Evolutionary conservation across 2,113 vertebrate species (phyloP), one percentile per base, ranked within the genome.

Genomic region (Microtus ochrogaster): DNA sequence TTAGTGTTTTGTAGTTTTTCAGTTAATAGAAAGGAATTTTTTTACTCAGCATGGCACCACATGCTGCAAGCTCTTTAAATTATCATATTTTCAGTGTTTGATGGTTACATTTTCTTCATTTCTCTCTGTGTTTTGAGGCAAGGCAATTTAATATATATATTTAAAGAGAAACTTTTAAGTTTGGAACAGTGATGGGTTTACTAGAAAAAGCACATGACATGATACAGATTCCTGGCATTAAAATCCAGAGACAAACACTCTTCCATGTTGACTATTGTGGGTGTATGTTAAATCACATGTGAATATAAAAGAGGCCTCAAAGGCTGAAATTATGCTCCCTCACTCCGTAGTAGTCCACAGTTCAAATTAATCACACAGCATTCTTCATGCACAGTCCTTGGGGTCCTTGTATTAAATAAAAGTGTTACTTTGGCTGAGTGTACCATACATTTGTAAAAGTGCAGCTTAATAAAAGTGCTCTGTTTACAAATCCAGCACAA

Each of bases 401-500:
- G 52, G 63, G 44, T 81, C 81, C 66, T 77, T 90, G n/a, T 36
- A 66, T 76, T 95, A 94, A 95, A 91, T 87, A 81, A 77, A 91
- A 96, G 85, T 89, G 44, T 83, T 87, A 78, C 73, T 94, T 92
- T 97, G 49, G 36, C 83, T 72, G 81, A 84, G 44, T 24, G 44
- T 41, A 47, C 26, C 82, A 84, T 84, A 65, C 41, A 41, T 96
- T 96, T 66, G 30, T 91, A 92, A 63, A 94, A 95, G 79, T 70
- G 92, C 89, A 91, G 58, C 65, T 90, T 93, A 92, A 94, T 97
- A 90, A 96, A 96, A 96, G 83, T 55, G 82, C 70, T 41, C 68
- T 97, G 87, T 96, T 97, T 96, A 96, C 41, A 92, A 95, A 95
- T 61, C 73, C 8, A 52, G 65, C 36, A 44, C 72, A 66, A 55